phyloP scores from a whole-genome alignment of 2,797 vertebrate genomes.

The Perodicticus potto region DNA sequence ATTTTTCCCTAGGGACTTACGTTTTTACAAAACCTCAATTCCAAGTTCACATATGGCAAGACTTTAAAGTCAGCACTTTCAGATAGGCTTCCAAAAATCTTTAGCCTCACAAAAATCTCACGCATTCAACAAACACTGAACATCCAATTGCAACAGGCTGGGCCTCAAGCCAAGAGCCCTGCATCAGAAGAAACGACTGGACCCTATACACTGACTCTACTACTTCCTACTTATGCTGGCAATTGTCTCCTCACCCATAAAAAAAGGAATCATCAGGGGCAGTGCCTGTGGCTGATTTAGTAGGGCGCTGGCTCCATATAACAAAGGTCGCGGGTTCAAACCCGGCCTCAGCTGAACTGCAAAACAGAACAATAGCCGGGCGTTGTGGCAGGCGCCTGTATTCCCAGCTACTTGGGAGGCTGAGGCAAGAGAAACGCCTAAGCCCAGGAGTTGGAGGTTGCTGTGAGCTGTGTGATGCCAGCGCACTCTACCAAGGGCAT shows the following conservation, averaged over 20 bases:
- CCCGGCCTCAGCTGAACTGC: no score
- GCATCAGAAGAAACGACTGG: neutral
- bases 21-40: slow-evolving; percentile 53
- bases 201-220: neutral
- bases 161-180: neutral
- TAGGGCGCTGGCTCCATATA: no score
- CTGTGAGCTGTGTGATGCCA: no score
- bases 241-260: slow-evolving; percentile 42
- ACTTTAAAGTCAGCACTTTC: slow-evolving; percentile 63
- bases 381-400: no score
- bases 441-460: no score
- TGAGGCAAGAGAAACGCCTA: no score
- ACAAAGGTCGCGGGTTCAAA: no score
- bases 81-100: slow-evolving; percentile 50
- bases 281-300: no score
- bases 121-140: slow-evolving; percentile 32
- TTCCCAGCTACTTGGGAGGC: no score
- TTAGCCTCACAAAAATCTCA: slow-evolving; percentile 45
- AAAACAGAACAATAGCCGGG: no score
- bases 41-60: slow-evolving; percentile 50
- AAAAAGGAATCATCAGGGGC: neutral
- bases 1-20: slow-evolving; percentile 3
- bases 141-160: neutral
- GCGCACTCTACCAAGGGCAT: no score
- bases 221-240: slow-evolving; percentile 4